These are phyloP conservation scores for Probosciger aterrimus DNA, from an alignment of 2,113 vertebrate genomes.

Conservation along the genomic window DNA sequence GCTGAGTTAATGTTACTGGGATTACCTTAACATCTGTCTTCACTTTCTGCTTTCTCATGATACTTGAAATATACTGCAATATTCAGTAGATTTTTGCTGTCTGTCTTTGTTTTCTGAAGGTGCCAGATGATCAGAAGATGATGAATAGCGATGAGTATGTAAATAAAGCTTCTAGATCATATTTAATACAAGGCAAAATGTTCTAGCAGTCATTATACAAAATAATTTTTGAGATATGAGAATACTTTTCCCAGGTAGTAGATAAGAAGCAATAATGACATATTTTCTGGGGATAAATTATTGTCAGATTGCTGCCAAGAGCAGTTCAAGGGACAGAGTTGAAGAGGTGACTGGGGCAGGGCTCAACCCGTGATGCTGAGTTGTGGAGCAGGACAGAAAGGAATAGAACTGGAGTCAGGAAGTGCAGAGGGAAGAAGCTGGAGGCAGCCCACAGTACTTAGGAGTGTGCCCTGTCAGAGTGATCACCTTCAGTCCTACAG, in stretches of 20 bases:
- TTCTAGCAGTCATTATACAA: background rate
- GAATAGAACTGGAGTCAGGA: background rate
- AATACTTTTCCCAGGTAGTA: background rate
- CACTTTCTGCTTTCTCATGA: background rate
- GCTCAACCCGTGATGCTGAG: background rate
- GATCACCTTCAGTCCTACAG: background rate
- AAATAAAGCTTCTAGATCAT: background rate
- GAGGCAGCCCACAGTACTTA: background rate
- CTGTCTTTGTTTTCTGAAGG: background rate
- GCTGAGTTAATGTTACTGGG: background rate
- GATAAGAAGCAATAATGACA: background rate
- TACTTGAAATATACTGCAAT: background rate
- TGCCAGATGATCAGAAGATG: background rate
- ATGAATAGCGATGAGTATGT: background rate
- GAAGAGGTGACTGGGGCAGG: background rate
- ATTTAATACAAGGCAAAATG: background rate
- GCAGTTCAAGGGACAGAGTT: fast-evolving
- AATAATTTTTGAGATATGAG: background rate
- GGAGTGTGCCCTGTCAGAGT: background rate
- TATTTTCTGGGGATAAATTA: background rate
- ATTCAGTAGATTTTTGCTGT: background rate
- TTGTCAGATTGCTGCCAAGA: background rate
- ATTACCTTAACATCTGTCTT: background rate
- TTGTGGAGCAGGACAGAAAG: background rate
- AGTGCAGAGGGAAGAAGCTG: background rate